Base-by-base conservation (phyloP, 2,113 vertebrate species). In the Beaufortia kweichowensis region DNA sequence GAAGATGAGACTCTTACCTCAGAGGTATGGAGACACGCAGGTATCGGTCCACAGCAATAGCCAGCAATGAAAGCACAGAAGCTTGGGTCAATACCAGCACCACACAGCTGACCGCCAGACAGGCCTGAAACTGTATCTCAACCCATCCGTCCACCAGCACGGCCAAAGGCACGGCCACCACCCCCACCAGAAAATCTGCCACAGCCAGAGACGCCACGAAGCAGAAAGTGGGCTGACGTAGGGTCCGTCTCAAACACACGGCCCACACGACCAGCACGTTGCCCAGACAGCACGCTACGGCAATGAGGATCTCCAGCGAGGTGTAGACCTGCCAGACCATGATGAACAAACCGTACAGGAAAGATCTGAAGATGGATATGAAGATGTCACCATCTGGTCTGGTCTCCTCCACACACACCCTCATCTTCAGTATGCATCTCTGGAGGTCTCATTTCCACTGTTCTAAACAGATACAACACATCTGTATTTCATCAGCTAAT, bases 1-100 rank as follows among this genome's bases (percentile, higher is more conserved):
- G 12, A 46, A 15, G 12, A 46, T n/a, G 50, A 50, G 26, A 17
- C 19, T 46, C 79, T 78, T 86, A 94, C 93, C 90, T 91, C 82
- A 88, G 81, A 0, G 89, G 94, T 66, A 94, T 84, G 78, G 86
- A 92, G 24, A 95, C 93, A 0, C 93, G 85, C 62, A 97, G 90
- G 85, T 89, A 96, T 9, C 95, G 88, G 85, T 96, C 95, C 67
- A 96, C 75, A 0, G 95, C 92, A 6, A 97, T 95, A 78, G 94
- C 95, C 50, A 88, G 68, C n/a, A 98, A 87, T 64, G 89, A 93
- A 80, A 95, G 85, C 79, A 95, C 90, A 59, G 96, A 97, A 1
- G 93, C 94, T 0, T 89, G 88, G 0, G 90, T 94, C 78, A 95
- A 88, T 39, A 92, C 61, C 68, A 95, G 29, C 62, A 95, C 3